Conservation (phyloP, 2,113 vertebrate genomes). For the Gila orcuttii region DNA sequence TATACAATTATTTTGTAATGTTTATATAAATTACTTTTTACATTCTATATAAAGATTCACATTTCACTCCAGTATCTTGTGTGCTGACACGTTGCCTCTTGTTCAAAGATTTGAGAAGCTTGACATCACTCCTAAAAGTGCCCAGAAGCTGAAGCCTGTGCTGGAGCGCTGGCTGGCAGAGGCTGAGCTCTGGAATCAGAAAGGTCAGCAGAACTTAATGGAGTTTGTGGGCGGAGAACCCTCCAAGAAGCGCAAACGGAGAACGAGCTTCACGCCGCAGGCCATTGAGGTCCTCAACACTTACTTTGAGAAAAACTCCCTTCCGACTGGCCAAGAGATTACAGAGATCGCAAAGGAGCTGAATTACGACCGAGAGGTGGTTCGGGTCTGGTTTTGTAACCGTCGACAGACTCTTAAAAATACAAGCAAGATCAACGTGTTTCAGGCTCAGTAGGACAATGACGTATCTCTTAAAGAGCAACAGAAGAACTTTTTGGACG, state of each 20-base stretch:
- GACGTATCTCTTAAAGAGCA: not conserved
- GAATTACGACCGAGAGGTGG: constrained; percentile 95
- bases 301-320: constrained; percentile 94
- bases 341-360: constrained; percentile 96
- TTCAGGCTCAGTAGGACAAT: constrained; percentile 82
- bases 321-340: constrained; percentile 96
- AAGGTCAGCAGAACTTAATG: constrained; percentile 95
- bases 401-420: constrained; percentile 96
- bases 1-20: too few species aligned
- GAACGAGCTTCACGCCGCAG: constrained; percentile 95
- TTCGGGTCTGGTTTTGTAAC: constrained; percentile 98
- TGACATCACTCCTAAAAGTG: constrained; percentile 97
- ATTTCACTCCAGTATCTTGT: not conserved
- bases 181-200: constrained; percentile 93
- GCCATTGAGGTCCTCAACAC: constrained; percentile 94
- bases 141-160: constrained; percentile 96
- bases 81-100: not conserved
- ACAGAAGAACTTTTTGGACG: not conserved
- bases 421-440: constrained; percentile 95
- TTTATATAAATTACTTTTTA: too few species aligned
- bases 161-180: constrained; percentile 96
- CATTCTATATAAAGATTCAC: not conserved
- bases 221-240: constrained; percentile 96
- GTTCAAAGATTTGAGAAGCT: constrained; percentile 90
- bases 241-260: constrained; percentile 93